These are phyloP conservation scores for Gallinago jamesoni DNA, from an alignment of 2,113 vertebrate genomes.

Conservation along the genomic window DNA sequence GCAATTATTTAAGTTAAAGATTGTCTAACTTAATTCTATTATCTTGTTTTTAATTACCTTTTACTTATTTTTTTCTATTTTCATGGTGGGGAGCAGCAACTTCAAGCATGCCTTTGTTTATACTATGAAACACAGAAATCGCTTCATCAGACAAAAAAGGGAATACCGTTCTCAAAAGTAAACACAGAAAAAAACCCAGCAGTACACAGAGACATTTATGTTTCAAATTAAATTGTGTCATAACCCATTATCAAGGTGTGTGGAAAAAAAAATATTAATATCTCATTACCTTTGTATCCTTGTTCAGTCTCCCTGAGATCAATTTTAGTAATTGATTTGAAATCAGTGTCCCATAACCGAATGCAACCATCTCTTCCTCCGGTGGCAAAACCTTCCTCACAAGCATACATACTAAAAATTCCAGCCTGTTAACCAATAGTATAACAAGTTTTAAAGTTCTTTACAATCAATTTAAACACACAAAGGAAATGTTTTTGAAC, in stretches of 20 bases:
- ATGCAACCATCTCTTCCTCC: conserved; percentile 96
- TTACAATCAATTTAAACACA: background rate
- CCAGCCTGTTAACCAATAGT: conserved; percentile 82
- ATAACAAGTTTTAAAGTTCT: background rate
- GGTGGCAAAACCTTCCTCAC: conserved; percentile 95
- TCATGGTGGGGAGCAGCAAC: background rate
- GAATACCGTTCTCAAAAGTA: background rate
- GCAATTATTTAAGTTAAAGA: background rate
- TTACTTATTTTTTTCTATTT: background rate
- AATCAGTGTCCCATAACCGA: conserved; percentile 92
- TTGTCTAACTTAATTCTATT: background rate
- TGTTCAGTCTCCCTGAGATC: conserved; percentile 95
- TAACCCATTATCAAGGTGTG: background rate
- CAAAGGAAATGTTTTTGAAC: background rate
- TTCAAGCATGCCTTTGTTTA: background rate
- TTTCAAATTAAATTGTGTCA: background rate
- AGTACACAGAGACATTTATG: background rate
- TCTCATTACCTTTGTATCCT: conserved; percentile 92
- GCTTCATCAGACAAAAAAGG: background rate
- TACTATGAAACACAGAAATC: background rate
- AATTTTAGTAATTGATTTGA: conserved; percentile 98
- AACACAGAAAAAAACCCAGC: background rate
- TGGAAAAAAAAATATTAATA: background rate
- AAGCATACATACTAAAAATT: conserved; percentile 97
- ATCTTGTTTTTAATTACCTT: background rate